phyloP scores from a whole-genome alignment of 2,797 vertebrate species.

The Labeo calbasu region DNA sequence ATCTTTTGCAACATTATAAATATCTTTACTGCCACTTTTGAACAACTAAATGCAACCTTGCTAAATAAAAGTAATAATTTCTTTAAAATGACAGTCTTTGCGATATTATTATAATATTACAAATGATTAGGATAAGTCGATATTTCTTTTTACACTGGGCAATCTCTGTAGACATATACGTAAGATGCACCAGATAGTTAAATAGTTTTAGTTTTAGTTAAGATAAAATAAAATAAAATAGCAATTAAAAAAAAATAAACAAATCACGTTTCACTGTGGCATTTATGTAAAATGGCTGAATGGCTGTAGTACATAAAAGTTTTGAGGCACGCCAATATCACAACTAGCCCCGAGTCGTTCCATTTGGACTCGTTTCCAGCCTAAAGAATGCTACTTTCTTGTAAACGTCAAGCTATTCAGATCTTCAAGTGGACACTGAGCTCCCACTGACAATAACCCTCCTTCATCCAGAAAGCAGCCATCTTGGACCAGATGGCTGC shows the following conservation, averaged over 20 bases:
- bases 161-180: neutral
- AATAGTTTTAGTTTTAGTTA: neutral
- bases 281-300: constrained; percentile 6
- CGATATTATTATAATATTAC: neutral
- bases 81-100: neutral
- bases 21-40: neutral
- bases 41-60: neutral
- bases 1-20: neutral
- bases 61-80: neutral
- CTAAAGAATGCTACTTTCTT: constrained; percentile 59
- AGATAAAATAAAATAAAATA: neutral
- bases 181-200: neutral
- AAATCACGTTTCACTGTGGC: constrained; percentile 11
- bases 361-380: constrained; percentile 52
- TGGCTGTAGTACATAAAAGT: constrained; percentile 7
- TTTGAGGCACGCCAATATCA: constrained; percentile 35
- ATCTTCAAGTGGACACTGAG: constrained; percentile 60
- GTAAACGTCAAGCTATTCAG: constrained; percentile 68
- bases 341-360: constrained; percentile 39
- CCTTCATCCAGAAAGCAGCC: constrained; percentile 77
- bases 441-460: constrained; percentile 77
- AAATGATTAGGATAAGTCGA: neutral
- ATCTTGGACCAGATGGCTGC: constrained; percentile 81
- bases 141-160: too few species aligned
- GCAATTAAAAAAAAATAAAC: neutral